Conservation (phyloP, 2,888 invertebrate species). For the Laothoe populi region DNA sequence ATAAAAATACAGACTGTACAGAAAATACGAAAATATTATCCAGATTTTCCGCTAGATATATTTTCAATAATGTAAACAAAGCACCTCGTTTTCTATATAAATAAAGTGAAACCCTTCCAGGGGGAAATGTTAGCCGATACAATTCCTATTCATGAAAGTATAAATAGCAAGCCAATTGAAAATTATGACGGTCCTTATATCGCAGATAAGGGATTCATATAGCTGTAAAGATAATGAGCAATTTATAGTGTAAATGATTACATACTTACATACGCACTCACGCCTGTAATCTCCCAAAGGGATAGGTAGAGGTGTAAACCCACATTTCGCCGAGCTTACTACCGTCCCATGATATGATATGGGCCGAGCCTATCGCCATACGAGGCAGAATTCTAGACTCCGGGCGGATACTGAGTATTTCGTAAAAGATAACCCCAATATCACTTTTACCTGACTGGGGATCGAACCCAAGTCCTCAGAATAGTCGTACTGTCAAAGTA, state of each 20-base stretch:
- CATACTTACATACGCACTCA: no score
- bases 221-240: background rate
- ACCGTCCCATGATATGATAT: no score
- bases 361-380: no score
- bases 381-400: no score
- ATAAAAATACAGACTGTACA: background rate
- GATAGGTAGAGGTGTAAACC: no score
- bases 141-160: constrained; percentile 61
- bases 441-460: no score
- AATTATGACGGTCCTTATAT: constrained; percentile 45
- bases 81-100: constrained; percentile 46
- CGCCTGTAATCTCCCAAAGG: no score
- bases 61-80: constrained; percentile 40
- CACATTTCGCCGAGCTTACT: no score
- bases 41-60: constrained; percentile 17
- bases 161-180: constrained; percentile 58
- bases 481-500: no score
- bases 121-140: constrained; percentile 27
- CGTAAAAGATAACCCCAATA: no score
- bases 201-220: constrained; percentile 14
- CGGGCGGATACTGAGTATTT: no score
- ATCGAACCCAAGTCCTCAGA: no score
- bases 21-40: constrained; percentile 4
- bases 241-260: background rate
- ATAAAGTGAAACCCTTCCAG: constrained; percentile 34